Percentiles rank a stretch among this genome's conserved stretches.
Evolutionary conservation across 2,113 vertebrate genomes (phyloP).

Genomic region (Gymnobelideus leadbeateri): DNA sequence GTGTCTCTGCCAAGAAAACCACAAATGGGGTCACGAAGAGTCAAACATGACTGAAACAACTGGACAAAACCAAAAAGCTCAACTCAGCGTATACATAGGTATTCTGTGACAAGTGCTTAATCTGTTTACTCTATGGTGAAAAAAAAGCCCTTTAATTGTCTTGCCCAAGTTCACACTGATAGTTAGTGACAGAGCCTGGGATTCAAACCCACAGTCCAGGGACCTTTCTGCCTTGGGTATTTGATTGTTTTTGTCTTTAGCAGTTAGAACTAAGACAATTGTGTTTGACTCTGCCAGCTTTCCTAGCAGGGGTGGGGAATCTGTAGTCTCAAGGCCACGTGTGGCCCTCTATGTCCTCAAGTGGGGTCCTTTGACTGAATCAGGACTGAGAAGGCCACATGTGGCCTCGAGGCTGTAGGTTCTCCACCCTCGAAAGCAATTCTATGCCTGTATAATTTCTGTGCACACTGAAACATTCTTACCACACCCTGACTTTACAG

Average conservation of each 20-base stretch:
- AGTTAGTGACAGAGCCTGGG: background rate
- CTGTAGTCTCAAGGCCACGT: too few relatives aligned
- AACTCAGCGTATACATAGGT: background rate
- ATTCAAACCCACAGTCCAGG: background rate
- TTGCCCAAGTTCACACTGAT: background rate
- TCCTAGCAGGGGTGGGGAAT: background rate
- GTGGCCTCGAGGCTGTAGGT: too few relatives aligned
- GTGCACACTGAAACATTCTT: constrained; percentile 59
- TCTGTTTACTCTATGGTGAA: background rate
- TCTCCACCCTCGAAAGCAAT: background rate
- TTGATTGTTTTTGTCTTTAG: background rate
- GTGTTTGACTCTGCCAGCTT: background rate
- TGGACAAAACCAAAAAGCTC: too few relatives aligned
- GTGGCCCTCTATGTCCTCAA: too few relatives aligned
- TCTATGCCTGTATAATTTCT: background rate
- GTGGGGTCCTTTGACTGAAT: too few relatives aligned
- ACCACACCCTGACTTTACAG: constrained; percentile 74
- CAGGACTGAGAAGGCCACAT: too few relatives aligned
- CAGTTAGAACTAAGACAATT: background rate
- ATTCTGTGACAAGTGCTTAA: background rate
- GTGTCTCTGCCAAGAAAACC: background rate
- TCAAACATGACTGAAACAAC: background rate
- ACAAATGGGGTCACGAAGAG: background rate
- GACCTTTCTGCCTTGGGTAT: background rate
- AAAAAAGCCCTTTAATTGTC: background rate